These are phyloP conservation scores for Hybognathus amarus DNA, from an alignment of 2,797 vertebrate genomes.

Conservation along the genomic window DNA sequence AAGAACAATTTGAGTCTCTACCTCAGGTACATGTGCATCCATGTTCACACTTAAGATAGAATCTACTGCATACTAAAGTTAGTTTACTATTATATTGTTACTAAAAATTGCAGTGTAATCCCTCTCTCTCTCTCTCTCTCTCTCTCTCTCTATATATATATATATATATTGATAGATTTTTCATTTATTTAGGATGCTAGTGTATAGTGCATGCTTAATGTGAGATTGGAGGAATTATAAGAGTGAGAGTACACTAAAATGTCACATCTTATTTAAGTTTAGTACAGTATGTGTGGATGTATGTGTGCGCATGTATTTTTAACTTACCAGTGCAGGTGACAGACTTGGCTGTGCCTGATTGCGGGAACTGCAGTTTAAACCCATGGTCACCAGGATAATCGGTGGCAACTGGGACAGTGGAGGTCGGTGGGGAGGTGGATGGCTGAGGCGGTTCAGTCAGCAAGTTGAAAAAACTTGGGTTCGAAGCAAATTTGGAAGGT, in stretches of 20 bases:
- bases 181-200: not conserved
- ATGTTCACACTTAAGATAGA: not conserved
- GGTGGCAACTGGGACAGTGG: constrained; percentile 71
- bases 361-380: constrained; percentile 74
- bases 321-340: constrained; percentile 80
- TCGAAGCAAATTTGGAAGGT: constrained; percentile 21
- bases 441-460: constrained; percentile 47
- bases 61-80: not conserved
- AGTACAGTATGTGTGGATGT: not conserved
- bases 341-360: constrained; percentile 79
- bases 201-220: not conserved
- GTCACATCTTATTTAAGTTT: not conserved
- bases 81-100: not conserved
- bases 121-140: too few species aligned
- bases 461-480: constrained; percentile 45
- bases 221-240: not conserved
- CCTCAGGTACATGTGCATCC: constrained; percentile 10
- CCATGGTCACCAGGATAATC: constrained; percentile 71
- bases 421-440: constrained; percentile 61
- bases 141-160: too few species aligned
- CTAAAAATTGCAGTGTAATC: not conserved
- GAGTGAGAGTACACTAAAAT: not conserved
- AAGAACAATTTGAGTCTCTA: not conserved
- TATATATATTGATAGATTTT: not conserved
- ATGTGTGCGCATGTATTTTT: not conserved